These are phyloP conservation scores for Cerceris ruficornis DNA, from an alignment of 2,888 invertebrate genomes.

Conservation along the genomic window DNA sequence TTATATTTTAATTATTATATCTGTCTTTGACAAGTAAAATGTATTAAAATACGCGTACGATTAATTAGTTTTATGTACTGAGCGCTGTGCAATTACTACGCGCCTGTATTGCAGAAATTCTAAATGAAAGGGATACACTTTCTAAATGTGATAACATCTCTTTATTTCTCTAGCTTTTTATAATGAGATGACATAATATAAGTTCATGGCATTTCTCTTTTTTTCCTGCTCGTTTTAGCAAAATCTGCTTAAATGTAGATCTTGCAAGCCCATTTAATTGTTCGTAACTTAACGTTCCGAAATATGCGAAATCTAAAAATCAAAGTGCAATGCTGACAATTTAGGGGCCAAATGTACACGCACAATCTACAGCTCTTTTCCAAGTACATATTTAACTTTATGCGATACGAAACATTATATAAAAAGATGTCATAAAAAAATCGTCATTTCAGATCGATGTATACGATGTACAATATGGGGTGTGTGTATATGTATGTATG, in stretches of 20 bases:
- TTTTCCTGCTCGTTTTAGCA: conserved; percentile 33
- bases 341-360: conserved; percentile 47
- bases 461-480: conserved; percentile 27
- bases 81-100: background rate
- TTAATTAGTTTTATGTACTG: conserved; percentile 28
- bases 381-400: conserved; percentile 11
- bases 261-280: conserved; percentile 47
- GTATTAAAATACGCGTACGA: conserved; percentile 11
- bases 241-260: conserved; percentile 48
- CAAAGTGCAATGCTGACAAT: conserved; percentile 27
- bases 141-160: conserved; percentile 57
- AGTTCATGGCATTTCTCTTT: conserved; percentile 49
- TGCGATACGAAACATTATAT: conserved; percentile 35
- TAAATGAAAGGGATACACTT: conserved; percentile 45
- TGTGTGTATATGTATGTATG: background rate
- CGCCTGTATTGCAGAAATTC: conserved; percentile 21
- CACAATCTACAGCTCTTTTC: conserved; percentile 34
- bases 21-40: background rate
- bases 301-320: conserved; percentile 40
- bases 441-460: conserved; percentile 42
- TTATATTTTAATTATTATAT: conserved; percentile 10
- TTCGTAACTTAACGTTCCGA: conserved; percentile 35
- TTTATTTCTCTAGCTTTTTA: conserved; percentile 65
- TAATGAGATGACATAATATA: conserved; percentile 63
- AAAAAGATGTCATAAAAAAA: conserved; percentile 48